Base-by-base conservation (phyloP, 2,113 vertebrate genomes). In the Choloepus hoffmanni region DNA sequence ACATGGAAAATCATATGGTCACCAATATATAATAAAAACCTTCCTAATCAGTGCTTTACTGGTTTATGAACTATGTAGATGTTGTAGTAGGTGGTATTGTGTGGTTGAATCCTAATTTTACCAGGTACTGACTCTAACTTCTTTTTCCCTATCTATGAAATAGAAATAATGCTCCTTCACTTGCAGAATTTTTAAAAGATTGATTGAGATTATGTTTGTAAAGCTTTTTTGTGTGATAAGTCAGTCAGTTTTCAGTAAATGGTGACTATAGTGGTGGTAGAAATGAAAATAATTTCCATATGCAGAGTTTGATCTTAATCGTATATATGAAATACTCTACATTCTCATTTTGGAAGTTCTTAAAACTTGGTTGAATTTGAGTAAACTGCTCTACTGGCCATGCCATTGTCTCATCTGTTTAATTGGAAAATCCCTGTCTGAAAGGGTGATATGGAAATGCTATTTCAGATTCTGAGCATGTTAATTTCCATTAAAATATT, bases 311-410 rank as follows among this genome's bases (percentile, higher is more conserved):
- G 40, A 68, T 48, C 55, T 81, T 89, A 13, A 23, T 63, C 16
- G 4, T 10, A 10, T 78, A 45, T 40, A 55, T 72, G 45, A 86
- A 58, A 68, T 7, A 48, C 23, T 15, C 55, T n/a, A 70, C 7
- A 62, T 68, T 89, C 88, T 92, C 78, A 74, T 55, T 82, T 91
- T 85, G 45, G 3, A 94, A 68, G 28, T 95, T 95, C 79, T 68
- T 79, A 68, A 82, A 90, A 72, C 8, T 40, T 67, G 24, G 30
- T 85, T 82, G 65, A 87, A 36, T 95, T 82, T 65, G 65, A 88
- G 12, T 82, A 60, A 93, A 50, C 48, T 77, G 40, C 67, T 30
- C 24, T 68, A 53, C 58, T 55, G 62, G 77, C 81, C 53, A 30
- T 63, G 36, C 53, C 55, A 88, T 88, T 74, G 40, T 77, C 85